Conservation (phyloP, 1,140 invertebrate genomes). For the Helicoverpa armigera region DNA sequence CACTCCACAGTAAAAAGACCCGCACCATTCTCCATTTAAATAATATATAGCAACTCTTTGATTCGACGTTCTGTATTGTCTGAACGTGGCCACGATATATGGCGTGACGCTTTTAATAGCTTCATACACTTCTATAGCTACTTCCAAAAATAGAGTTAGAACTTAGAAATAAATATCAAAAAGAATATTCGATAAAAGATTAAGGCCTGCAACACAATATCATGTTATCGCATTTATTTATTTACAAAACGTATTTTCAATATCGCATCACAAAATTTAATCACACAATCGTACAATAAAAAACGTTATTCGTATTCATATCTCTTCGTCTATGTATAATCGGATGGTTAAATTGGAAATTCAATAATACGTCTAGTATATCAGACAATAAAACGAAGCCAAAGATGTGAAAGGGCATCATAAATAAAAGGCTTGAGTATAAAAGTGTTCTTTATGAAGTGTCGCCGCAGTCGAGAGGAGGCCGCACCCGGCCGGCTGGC, state of each 20-base stretch:
- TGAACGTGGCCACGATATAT: slow-evolving; percentile 44
- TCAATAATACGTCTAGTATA: slow-evolving; percentile 63
- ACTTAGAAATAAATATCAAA: neutral
- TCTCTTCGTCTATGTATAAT: slow-evolving; percentile 29
- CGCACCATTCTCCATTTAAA: slow-evolving; percentile 74
- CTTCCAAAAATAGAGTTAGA: neutral
- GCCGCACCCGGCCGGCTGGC: slow-evolving; percentile 65
- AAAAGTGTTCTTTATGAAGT: slow-evolving; percentile 86
- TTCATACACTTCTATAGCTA: slow-evolving; percentile 9
- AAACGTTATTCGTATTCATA: slow-evolving; percentile 32
- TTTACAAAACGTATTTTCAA: slow-evolving; percentile 3
- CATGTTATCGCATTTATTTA: slow-evolving; percentile 1
- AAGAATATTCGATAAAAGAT: neutral
- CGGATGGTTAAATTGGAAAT: slow-evolving; percentile 54
- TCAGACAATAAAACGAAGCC: slow-evolving; percentile 76
- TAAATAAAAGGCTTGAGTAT: slow-evolving; percentile 84
- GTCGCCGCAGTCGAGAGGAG: slow-evolving; percentile 72
- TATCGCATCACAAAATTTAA: slow-evolving; percentile 16
- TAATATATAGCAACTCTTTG: slow-evolving; percentile 80
- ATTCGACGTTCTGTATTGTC: slow-evolving; percentile 62
- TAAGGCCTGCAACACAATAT: neutral
- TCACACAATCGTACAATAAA: slow-evolving; percentile 25
- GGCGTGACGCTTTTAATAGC: slow-evolving; percentile 19
- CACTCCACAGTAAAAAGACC: slow-evolving; percentile 77
- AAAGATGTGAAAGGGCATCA: slow-evolving; percentile 80